These are phyloP conservation scores for Apis cerana DNA, from an alignment of 1,140 invertebrate genomes.

Conservation along the genomic window DNA sequence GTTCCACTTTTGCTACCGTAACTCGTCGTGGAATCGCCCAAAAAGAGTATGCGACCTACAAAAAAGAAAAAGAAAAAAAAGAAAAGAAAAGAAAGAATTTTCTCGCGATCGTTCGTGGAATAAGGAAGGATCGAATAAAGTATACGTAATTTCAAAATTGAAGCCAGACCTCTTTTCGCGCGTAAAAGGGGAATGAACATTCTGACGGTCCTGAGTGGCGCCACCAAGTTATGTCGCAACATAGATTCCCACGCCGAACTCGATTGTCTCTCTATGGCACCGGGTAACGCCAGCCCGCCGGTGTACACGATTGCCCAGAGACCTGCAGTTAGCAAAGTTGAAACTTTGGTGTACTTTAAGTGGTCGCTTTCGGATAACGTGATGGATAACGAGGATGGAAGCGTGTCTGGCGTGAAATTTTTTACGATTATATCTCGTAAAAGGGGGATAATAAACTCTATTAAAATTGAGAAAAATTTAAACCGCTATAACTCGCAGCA, in stretches of 20 bases:
- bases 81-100: too few relatives aligned
- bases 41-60: slow-evolving; percentile 79
- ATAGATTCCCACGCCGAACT: slow-evolving; percentile 89
- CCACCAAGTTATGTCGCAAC: slow-evolving; percentile 88
- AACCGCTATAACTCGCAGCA: too few relatives aligned
- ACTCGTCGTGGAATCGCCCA: slow-evolving; percentile 77
- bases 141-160: too few relatives aligned
- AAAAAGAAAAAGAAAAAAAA: neutral
- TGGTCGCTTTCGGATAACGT: slow-evolving; percentile 15
- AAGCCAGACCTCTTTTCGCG: slow-evolving; percentile 79
- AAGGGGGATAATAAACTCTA: too few relatives aligned
- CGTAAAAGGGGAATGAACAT: slow-evolving; percentile 87
- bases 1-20: slow-evolving; percentile 76
- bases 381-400: slow-evolving; percentile 26
- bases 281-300: slow-evolving; percentile 86
- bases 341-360: slow-evolving; percentile 25
- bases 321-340: slow-evolving; percentile 81
- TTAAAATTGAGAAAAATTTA: too few relatives aligned
- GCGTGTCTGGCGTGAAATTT: neutral
- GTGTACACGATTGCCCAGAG: slow-evolving; percentile 92
- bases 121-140: neutral
- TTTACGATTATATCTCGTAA: neutral
- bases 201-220: slow-evolving; percentile 87
- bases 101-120: too few relatives aligned
- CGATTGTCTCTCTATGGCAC: slow-evolving; percentile 87